Base-by-base conservation (phyloP, 2,113 vertebrate species). In the Elanoides forficatus region DNA sequence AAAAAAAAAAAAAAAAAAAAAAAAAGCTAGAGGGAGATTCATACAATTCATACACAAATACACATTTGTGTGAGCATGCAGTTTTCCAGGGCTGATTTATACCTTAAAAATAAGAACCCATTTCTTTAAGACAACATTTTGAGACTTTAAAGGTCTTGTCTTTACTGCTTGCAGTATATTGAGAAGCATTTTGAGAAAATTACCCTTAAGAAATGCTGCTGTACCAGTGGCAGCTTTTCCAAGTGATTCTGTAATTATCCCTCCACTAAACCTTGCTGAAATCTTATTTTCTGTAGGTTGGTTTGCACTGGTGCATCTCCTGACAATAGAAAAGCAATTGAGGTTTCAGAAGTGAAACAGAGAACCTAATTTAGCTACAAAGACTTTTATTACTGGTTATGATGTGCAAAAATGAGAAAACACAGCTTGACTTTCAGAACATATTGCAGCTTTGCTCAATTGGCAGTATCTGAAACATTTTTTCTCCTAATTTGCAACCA, bases 401-500 rank as follows among this genome's bases (percentile, higher is more conserved):
- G 52, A 85, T 63, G 50, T 76, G 47, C 76, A 86, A 91, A 93
- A 93, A 94, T 76, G 90, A 95, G 93, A 93, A 91, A 87, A 73
- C 79, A 70, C 81, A 95, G 86, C 84, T 95, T 93, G 87, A 91
- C 73, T 90, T 91, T 43, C 18, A 73, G 56, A 96, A 85, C 90
- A 80, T 84, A 95, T 55, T 89, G 63, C 68, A 92, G 88, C 82
- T 87, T 97, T 97, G 96, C 93, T 95, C 67, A 78, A 62, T 20
- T 94, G 93, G 68, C 78, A 91, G 90, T 38, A 91, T 59, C 32
- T 6, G 38, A 91, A 88, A 95, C 19, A 7, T 10, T 58, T 63
- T 66, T 86, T 56, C 14, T 7, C 58, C 38, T 79, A 8, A 86
- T 91, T 72, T 90, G 66, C 52, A 82, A 42, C 43, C 75, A 82